Percentiles rank a stretch among this genome's conserved stretches.
Conservation (phyloP, 2,113 vertebrate species). For the Protomyctophum bolini region DNA sequence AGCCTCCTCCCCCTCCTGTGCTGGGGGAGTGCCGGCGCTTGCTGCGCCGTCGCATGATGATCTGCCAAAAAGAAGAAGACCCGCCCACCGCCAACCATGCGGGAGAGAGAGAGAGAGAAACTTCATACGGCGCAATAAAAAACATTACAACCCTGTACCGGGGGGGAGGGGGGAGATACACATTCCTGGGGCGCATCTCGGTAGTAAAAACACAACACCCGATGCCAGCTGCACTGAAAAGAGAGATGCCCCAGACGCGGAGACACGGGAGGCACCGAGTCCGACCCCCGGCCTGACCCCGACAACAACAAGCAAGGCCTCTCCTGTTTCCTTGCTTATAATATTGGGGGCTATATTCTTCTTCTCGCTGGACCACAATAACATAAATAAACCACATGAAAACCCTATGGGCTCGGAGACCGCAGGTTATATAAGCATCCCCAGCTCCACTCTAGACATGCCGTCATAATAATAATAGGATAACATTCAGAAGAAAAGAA, state of each 20-base stretch:
- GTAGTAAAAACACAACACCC: constrained; percentile 51
- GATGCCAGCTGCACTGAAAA: constrained; percentile 57
- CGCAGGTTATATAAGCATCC: background rate
- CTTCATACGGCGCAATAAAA: constrained; percentile 62
- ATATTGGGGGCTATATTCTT: background rate
- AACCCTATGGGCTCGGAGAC: background rate
- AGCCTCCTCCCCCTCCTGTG: constrained; percentile 63
- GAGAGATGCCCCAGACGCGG: constrained; percentile 15
- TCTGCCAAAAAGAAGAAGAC: constrained; percentile 69
- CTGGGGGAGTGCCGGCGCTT: constrained; percentile 75
- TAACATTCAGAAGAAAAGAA: no score
- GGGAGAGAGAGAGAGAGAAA: constrained; percentile 14
- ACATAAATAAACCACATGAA: background rate
- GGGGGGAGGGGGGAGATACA: constrained; percentile 57
- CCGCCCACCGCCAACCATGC: no score
- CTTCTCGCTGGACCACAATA: background rate
- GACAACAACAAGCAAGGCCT: background rate
- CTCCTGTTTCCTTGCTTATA: background rate
- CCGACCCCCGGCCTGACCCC: constrained; percentile 19
- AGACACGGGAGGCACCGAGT: background rate
- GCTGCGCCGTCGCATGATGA: constrained; percentile 52
- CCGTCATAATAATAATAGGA: no score
- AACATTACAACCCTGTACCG: constrained; percentile 44
- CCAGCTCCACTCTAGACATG: background rate
- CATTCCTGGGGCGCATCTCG: constrained; percentile 45